These are phyloP conservation scores for Sarcophaga subvicina DNA, from an alignment of 2,888 invertebrate species.

Conservation along the genomic window DNA sequence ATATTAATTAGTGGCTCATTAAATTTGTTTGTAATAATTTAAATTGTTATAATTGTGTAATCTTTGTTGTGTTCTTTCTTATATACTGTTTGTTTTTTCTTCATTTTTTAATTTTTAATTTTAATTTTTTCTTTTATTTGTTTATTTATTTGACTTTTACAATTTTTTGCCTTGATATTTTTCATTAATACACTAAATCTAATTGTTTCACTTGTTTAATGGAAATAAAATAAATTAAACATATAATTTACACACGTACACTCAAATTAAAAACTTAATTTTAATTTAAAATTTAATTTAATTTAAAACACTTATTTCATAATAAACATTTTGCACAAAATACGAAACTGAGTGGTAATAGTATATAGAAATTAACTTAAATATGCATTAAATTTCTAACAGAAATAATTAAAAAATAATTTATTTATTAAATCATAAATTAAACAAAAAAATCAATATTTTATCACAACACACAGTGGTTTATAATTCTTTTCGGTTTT, in stretches of 20 bases:
- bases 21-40: conserved; percentile 63
- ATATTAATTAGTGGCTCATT: conserved; percentile 63
- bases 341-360: conserved; percentile 22
- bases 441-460: conserved; percentile 58
- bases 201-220: conserved; percentile 9
- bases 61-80: conserved; percentile 49
- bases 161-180: conserved; percentile 58
- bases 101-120: too few relatives aligned
- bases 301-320: conserved; percentile 4
- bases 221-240: conserved; percentile 30
- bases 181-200: conserved; percentile 40
- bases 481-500: conserved; percentile 42
- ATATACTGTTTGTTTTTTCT: conserved; percentile 13
- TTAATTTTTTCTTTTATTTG: not conserved
- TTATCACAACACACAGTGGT: conserved; percentile 70
- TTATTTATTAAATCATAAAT: conserved; percentile 24
- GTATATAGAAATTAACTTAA: conserved; percentile 22
- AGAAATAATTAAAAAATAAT: conserved; percentile 20
- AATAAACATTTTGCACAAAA: conserved; percentile 32
- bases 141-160: conserved; percentile 53
- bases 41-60: conserved; percentile 62
- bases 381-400: conserved; percentile 36
- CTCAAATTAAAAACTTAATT: conserved; percentile 17
- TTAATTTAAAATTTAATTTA: not conserved
- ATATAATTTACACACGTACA: conserved; percentile 37